Conservation (phyloP, 2,113 vertebrate genomes). For the Steatornis caripensis region DNA sequence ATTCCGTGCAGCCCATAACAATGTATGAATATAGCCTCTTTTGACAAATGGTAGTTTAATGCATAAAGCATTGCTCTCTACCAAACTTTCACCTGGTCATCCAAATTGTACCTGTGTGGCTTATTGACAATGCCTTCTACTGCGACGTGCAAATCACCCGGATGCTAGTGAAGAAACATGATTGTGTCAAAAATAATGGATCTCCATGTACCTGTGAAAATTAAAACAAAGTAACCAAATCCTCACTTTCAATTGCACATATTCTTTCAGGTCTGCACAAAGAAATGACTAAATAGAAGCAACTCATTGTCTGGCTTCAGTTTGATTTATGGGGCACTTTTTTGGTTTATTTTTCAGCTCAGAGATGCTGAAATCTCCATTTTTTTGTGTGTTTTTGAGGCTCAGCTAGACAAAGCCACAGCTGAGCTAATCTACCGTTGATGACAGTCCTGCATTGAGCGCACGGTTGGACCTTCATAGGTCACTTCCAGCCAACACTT, state of each 20-base stretch:
- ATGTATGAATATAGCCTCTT: background rate
- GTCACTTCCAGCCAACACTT: background rate
- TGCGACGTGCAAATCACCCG: background rate
- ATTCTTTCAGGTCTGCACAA: background rate
- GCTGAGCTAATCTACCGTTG: background rate
- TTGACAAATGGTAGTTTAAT: background rate
- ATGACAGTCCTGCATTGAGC: background rate
- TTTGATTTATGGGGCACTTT: background rate
- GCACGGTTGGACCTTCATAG: background rate
- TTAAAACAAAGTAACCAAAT: background rate
- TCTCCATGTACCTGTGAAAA: background rate
- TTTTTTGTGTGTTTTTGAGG: background rate
- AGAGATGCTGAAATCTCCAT: background rate
- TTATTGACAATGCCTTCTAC: background rate
- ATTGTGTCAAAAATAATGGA: background rate
- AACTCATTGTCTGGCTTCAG: background rate
- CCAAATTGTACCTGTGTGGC: background rate
- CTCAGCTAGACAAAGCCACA: background rate
- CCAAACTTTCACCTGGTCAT: background rate
- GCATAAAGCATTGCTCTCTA: background rate
- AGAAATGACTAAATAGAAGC: background rate
- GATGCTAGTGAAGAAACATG: background rate
- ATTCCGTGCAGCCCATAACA: background rate
- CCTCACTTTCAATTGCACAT: rapidly evolving
- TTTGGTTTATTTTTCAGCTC: background rate